Percentiles rank a stretch among this genome's conserved stretches.
phyloP scores from a whole-genome alignment of 2,113 vertebrate genomes.

The Emydocephalus ijimae region DNA sequence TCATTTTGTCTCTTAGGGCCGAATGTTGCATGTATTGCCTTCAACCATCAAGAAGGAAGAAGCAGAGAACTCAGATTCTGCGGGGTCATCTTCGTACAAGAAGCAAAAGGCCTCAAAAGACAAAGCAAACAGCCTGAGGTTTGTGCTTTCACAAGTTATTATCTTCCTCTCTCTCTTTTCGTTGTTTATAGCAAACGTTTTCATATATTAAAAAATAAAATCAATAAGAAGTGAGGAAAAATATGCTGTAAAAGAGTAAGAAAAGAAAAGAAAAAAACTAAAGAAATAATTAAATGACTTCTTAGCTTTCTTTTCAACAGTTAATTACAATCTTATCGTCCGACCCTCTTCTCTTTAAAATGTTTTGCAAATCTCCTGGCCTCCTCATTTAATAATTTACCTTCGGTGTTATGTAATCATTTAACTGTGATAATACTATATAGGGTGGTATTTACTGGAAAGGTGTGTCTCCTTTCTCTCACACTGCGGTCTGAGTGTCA shows the following conservation, averaged over 20 bases:
- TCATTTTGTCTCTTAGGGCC: constrained; percentile 70
- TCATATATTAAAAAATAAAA: neutral
- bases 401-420: too few relatives aligned
- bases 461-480: too few relatives aligned
- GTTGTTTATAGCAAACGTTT: neutral
- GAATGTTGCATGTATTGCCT: constrained; percentile 89
- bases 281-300: neutral
- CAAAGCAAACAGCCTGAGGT: constrained; percentile 90
- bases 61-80: constrained; percentile 43
- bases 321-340: neutral
- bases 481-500: too few relatives aligned
- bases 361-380: neutral
- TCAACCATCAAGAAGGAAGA: constrained; percentile 89
- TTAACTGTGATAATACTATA: too few relatives aligned
- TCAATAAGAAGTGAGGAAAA: neutral
- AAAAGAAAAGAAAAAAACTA: neutral
- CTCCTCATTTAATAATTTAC: neutral
- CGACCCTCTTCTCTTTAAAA: neutral
- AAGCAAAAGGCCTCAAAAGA: constrained; percentile 85
- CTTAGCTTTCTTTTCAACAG: neutral
- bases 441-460: too few relatives aligned
- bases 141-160: neutral
- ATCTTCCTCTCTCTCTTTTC: neutral
- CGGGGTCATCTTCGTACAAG: constrained; percentile 83
- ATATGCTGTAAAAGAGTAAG: neutral